Evolutionary conservation across 2,113 vertebrate species (phyloP).

Genomic region (Oreotrochilus melanogaster): DNA sequence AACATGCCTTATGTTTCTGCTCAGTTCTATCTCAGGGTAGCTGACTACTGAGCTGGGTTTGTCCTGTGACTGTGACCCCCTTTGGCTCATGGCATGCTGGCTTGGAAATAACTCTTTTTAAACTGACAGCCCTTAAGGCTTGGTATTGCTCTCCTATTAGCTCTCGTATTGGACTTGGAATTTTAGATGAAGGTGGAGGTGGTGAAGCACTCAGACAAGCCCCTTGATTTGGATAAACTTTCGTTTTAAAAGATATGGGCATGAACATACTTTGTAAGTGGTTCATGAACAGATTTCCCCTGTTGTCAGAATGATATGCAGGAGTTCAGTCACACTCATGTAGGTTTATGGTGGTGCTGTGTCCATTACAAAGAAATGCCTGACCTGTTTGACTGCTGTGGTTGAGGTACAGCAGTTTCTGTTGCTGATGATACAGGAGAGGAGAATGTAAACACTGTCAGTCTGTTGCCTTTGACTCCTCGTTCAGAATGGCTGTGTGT

Average conservation of each 20-base stretch:
- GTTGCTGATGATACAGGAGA: background rate
- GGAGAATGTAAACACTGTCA: slow-evolving; percentile 28
- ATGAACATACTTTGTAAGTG: background rate
- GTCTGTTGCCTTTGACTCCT: background rate
- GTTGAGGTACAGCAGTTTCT: slow-evolving; percentile 28
- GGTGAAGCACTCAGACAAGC: background rate
- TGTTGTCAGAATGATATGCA: background rate
- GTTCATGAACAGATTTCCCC: background rate
- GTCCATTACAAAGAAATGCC: background rate
- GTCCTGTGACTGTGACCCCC: background rate
- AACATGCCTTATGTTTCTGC: background rate
- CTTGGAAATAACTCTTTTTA: background rate
- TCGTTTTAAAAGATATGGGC: background rate
- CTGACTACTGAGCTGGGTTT: background rate
- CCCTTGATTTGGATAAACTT: background rate
- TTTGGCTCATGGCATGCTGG: background rate
- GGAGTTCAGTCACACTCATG: background rate
- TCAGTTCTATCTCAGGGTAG: background rate
- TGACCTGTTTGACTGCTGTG: slow-evolving; percentile 51
- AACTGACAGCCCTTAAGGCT: background rate
- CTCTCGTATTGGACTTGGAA: background rate
- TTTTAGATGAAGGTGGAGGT: background rate
- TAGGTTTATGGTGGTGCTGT: background rate
- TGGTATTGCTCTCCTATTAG: background rate
- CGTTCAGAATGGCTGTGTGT: background rate